phyloP scores from a whole-genome alignment of 2,797 vertebrate species.

The Melopsittacus undulatus region DNA sequence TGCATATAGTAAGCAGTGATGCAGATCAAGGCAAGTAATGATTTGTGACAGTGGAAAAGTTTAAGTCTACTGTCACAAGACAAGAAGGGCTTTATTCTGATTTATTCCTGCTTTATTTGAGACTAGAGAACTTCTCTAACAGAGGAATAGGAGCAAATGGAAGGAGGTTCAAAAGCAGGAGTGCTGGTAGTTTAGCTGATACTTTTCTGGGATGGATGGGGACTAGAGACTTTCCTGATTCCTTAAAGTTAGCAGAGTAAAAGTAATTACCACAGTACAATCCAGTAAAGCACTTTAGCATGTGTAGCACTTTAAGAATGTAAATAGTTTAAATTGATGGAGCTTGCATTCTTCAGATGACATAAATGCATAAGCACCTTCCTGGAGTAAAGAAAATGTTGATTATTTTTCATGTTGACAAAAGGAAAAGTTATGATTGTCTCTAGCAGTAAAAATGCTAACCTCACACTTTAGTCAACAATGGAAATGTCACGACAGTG shows the following conservation, averaged over 20 bases:
- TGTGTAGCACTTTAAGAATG: neutral
- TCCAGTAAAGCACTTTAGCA: neutral
- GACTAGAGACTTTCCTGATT: neutral
- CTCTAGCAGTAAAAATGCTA: neutral
- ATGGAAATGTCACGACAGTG: neutral
- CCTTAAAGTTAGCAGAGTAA: neutral
- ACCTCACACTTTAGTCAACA: neutral
- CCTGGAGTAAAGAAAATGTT: neutral
- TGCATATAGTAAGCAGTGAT: neutral
- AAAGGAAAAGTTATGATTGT: neutral
- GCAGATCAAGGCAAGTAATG: neutral
- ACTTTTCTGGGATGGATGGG: neutral
- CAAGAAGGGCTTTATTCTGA: neutral
- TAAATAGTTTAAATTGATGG: neutral
- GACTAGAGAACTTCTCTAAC: neutral
- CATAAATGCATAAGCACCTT: neutral
- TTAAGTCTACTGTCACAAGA: neutral
- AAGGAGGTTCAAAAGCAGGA: neutral
- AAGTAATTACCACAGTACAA: neutral
- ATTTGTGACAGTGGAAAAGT: neutral
- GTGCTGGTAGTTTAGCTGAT: neutral
- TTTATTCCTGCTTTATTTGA: neutral
- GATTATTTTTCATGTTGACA: neutral
- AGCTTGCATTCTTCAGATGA: conserved; percentile 11
- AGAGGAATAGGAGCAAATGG: neutral